Percentiles rank a stretch among this genome's conserved stretches.
phyloP scores from a whole-genome alignment of 1,140 invertebrate genomes.

The Whitmania pigra region DNA sequence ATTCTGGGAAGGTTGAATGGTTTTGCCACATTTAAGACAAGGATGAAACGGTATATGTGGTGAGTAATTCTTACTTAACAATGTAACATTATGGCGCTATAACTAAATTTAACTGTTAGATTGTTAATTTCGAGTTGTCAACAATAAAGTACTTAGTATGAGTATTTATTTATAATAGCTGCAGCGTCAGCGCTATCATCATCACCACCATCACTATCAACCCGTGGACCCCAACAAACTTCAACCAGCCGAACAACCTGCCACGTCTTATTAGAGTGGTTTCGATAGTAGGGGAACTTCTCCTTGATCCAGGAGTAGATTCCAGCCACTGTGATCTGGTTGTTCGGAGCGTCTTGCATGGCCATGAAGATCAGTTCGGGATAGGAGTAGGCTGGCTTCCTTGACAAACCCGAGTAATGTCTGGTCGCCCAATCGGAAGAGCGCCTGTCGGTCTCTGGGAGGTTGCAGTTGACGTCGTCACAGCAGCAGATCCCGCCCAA shows the following conservation, averaged over 20 bases:
- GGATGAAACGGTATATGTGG: background rate
- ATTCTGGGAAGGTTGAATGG: constrained; percentile 1
- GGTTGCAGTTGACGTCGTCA: background rate
- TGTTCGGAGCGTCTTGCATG: constrained; percentile 16
- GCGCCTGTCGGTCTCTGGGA: background rate
- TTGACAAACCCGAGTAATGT: background rate
- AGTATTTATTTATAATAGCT: too few species aligned
- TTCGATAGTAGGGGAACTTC: constrained; percentile 11
- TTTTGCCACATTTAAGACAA: too few species aligned
- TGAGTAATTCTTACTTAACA: background rate
- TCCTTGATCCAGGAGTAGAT: constrained; percentile 15
- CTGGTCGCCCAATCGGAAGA: background rate
- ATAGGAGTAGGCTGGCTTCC: constrained; percentile 11
- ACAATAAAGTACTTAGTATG: background rate
- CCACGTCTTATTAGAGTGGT: background rate
- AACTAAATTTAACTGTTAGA: background rate
- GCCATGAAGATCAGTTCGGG: constrained; percentile 13
- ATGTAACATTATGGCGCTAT: background rate
- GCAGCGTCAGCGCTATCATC: background rate
- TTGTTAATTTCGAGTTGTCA: background rate
- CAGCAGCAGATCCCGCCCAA: background rate
- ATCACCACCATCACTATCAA: background rate
- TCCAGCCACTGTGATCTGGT: constrained; percentile 18
- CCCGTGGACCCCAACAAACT: background rate
- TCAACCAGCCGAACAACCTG: background rate